phyloP scores from a whole-genome alignment of 2,113 vertebrate genomes.

The Aspidoscelis tigris region DNA sequence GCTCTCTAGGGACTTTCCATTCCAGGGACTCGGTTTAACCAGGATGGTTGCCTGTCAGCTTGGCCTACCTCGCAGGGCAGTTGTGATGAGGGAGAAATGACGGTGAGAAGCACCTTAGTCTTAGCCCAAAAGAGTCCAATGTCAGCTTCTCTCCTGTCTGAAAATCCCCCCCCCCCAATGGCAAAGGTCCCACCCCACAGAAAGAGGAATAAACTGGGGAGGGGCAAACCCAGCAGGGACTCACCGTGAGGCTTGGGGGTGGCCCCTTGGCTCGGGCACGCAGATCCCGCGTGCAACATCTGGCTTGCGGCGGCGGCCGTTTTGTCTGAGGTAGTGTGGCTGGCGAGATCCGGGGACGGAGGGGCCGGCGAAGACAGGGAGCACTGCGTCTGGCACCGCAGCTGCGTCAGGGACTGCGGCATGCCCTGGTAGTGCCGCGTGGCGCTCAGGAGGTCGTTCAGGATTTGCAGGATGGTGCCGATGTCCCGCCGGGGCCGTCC shows the following conservation, averaged over 20 bases:
- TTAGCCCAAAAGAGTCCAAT: too few relatives aligned
- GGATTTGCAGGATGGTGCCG: constrained; percentile 97
- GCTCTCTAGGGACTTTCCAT: too few relatives aligned
- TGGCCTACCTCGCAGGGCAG: too few relatives aligned
- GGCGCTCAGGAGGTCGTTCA: constrained; percentile 96
- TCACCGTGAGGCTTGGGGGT: constrained; percentile 92
- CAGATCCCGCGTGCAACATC: constrained; percentile 76
- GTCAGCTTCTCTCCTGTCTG: too few relatives aligned
- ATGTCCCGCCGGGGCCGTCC: constrained; percentile 94
- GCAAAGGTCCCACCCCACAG: background rate
- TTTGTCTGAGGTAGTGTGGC: constrained; percentile 88
- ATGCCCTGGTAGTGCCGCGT: constrained; percentile 98
- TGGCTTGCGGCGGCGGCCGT: constrained; percentile 53
- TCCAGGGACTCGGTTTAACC: too few relatives aligned
- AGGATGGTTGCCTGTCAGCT: too few relatives aligned
- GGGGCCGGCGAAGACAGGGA: constrained; percentile 77
- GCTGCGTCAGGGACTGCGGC: constrained; percentile 94
- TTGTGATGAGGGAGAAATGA: too few relatives aligned
- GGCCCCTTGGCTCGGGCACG: constrained; percentile 93
- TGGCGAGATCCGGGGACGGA: constrained; percentile 82
- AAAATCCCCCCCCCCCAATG: too few relatives aligned
- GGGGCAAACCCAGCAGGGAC: constrained; percentile 45
- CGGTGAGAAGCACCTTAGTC: too few relatives aligned
- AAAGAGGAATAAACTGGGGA: background rate
- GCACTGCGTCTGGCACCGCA: constrained; percentile 95